Conservation (phyloP, 2,113 vertebrate genomes). For the Gymnorhina tibicen region DNA sequence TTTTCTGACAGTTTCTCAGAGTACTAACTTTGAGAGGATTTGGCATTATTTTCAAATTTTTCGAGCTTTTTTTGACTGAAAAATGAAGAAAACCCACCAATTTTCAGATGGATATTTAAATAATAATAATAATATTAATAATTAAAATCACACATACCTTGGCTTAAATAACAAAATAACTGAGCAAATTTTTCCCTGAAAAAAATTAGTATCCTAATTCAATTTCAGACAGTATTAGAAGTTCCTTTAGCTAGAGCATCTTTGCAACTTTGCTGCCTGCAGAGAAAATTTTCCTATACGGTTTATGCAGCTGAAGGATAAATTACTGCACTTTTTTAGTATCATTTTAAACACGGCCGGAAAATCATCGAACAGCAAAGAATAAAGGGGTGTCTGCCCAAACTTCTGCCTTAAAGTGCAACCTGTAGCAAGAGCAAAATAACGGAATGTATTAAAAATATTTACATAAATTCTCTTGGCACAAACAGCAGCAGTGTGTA, state of each 20-base stretch:
- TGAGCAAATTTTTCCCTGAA: background rate
- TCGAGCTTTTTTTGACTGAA: background rate
- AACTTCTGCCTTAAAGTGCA: background rate
- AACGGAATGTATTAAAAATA: background rate
- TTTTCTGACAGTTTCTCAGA: background rate
- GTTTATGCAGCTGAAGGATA: background rate
- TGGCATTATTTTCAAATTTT: background rate
- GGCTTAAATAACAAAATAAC: background rate
- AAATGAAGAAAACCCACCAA: background rate
- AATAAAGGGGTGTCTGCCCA: background rate
- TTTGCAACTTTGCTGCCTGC: background rate
- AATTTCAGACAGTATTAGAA: background rate
- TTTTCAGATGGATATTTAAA: background rate
- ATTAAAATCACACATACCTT: background rate
- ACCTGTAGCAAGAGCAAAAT: background rate
- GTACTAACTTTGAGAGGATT: background rate
- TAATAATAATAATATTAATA: background rate
- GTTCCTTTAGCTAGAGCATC: background rate
- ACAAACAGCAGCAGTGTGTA: background rate
- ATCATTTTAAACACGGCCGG: background rate
- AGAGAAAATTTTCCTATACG: background rate
- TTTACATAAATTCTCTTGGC: constrained; percentile 19
- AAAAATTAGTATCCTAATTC: background rate
- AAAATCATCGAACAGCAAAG: rapidly evolving
- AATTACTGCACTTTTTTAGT: background rate